Evolutionary conservation across 2,888 invertebrate genomes (phyloP).

Genomic region (Synergus laeviventris): DNA sequence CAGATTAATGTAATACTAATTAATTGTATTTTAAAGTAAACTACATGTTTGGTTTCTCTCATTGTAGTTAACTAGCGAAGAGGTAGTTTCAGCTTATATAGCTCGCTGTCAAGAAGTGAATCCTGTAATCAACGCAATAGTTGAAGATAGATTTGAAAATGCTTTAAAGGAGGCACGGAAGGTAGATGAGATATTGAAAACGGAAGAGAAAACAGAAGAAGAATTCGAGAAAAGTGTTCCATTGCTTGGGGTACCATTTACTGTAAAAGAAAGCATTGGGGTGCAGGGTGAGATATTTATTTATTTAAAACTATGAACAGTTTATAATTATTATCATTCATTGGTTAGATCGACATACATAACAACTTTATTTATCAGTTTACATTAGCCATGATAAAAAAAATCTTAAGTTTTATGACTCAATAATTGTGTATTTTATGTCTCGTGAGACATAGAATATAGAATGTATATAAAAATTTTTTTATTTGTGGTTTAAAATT

Average conservation of each 20-base stretch:
- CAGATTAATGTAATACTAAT: no score
- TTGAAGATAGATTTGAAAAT: constrained; percentile 81
- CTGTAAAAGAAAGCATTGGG: constrained; percentile 88
- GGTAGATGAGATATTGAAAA: constrained; percentile 77
- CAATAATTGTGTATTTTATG: no score
- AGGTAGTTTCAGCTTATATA: constrained; percentile 81
- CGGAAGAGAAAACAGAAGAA: constrained; percentile 65
- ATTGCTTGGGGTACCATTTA: constrained; percentile 88
- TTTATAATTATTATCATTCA: no score
- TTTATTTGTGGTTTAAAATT: no score
- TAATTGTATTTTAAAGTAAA: background rate
- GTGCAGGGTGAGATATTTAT: constrained; percentile 80
- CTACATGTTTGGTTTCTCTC: background rate
- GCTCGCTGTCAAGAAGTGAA: constrained; percentile 82
- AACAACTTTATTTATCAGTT: no score
- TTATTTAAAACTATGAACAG: background rate
- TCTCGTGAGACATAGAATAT: no score
- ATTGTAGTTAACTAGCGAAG: constrained; percentile 79
- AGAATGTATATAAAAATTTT: no score
- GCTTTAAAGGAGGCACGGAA: constrained; percentile 82
- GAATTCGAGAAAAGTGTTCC: constrained; percentile 79
- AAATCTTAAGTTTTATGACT: no score
- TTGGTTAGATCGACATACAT: no score
- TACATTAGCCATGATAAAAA: no score
- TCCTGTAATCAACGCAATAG: constrained; percentile 83